These are phyloP conservation scores for Oryctes rhinoceros DNA, from an alignment of 1,140 invertebrate genomes.

Conservation along the genomic window DNA sequence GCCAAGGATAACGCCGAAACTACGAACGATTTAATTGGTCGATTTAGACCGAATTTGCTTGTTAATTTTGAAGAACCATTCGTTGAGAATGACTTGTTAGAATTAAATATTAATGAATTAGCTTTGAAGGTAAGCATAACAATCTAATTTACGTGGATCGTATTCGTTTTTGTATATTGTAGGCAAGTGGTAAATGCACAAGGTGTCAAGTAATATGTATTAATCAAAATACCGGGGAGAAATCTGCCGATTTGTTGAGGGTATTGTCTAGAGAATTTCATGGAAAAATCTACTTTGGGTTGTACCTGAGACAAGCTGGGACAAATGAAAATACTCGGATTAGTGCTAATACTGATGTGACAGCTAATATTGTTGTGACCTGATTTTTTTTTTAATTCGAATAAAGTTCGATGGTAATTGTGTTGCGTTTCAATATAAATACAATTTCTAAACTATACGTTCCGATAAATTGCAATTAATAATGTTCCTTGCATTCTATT, in stretches of 20 bases:
- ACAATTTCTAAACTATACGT: too few relatives aligned
- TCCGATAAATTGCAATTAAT: too few relatives aligned
- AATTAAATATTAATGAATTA: constrained; percentile 73
- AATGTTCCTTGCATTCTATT: too few relatives aligned
- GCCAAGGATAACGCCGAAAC: constrained; percentile 63
- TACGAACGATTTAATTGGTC: constrained; percentile 66
- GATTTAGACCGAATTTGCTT: constrained; percentile 77
- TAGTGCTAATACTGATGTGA: neutral
- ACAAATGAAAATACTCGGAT: neutral
- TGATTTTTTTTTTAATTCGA: neutral
- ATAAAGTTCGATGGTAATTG: neutral
- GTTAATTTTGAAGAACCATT: constrained; percentile 71
- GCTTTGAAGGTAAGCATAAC: constrained; percentile 69
- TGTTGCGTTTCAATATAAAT: too few relatives aligned
- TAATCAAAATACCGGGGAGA: constrained; percentile 82
- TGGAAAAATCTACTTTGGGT: constrained; percentile 81
- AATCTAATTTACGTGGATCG: too few relatives aligned
- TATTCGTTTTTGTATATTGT: constrained; percentile 38
- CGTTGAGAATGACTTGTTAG: constrained; percentile 79
- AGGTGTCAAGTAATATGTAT: constrained; percentile 96
- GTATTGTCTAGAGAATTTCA: constrained; percentile 77
- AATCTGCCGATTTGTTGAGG: constrained; percentile 84
- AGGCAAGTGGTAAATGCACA: constrained; percentile 72
- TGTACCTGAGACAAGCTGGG: constrained; percentile 65
- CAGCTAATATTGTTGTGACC: neutral